These are phyloP conservation scores for Anas platyrhynchos DNA, from an alignment of 2,113 vertebrate genomes.

Conservation along the genomic window DNA sequence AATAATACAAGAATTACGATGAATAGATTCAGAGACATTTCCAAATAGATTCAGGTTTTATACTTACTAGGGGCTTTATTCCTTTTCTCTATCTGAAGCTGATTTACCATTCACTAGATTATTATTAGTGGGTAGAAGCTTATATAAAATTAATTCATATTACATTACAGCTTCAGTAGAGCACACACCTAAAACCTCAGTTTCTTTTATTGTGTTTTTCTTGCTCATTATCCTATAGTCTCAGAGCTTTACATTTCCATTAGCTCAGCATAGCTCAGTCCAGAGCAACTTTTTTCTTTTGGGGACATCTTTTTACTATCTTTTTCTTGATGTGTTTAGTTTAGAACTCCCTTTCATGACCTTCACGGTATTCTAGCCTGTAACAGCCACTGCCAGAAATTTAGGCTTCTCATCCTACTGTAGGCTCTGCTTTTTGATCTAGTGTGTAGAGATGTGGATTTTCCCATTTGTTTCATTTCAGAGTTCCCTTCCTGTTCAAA, in stretches of 20 bases:
- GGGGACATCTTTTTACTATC: not conserved
- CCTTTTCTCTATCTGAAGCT: not conserved
- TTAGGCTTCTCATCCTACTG: not conserved
- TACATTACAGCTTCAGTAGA: not conserved
- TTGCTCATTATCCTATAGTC: not conserved
- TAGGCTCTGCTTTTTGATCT: not conserved
- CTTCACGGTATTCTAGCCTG: not conserved
- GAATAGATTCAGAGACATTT: not conserved
- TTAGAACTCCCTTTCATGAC: not conserved
- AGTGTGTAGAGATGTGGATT: not conserved
- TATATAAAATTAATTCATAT: not conserved
- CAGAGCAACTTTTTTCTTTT: not conserved
- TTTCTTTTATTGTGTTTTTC: not conserved
- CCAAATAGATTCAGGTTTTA: not conserved
- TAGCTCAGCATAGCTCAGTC: not conserved
- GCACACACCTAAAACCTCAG: not conserved
- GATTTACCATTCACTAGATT: not conserved
- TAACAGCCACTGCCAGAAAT: not conserved
- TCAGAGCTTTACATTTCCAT: not conserved
- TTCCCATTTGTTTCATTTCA: no score
- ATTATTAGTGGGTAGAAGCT: not conserved
- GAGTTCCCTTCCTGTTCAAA: not conserved
- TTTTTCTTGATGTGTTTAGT: not conserved
- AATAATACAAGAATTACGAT: not conserved
- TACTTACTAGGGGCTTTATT: not conserved